A percentile compares a stretch with the other conserved stretches of the same genome.
phyloP scores from a whole-genome alignment of 2,113 vertebrate genomes.

The Eubucco bourcierii region DNA sequence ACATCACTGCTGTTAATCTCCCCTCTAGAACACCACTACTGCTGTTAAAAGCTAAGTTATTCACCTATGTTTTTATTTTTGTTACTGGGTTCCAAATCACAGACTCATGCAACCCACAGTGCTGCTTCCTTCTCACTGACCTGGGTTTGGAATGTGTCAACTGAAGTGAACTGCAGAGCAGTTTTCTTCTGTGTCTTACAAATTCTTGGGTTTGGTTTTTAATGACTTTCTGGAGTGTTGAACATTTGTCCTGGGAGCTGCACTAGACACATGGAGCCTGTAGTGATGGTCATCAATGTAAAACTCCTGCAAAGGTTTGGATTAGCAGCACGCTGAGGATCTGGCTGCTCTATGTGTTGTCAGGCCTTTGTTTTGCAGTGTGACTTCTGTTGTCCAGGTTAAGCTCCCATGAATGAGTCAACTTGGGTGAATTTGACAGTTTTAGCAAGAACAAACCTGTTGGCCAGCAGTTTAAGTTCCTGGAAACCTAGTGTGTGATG shows the following conservation, averaged over 20 bases:
- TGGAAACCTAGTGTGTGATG: neutral
- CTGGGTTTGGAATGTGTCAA: neutral
- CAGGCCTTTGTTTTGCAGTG: neutral
- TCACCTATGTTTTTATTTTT: neutral
- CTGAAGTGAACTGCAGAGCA: neutral
- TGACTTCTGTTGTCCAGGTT: neutral
- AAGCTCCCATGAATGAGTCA: neutral
- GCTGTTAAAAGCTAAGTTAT: neutral
- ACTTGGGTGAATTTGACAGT: neutral
- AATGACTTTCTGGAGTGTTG: neutral
- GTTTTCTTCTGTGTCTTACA: neutral
- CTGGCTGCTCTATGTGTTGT: neutral
- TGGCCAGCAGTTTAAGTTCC: neutral
- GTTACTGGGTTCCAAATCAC: neutral
- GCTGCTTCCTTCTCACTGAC: neutral
- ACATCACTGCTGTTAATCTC: neutral
- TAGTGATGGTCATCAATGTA: neutral
- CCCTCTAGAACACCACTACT: neutral
- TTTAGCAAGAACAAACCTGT: neutral
- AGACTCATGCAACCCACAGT: neutral
- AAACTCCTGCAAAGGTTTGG: neutral
- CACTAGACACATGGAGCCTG: neutral
- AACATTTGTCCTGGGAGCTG: neutral
- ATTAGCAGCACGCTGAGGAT: neutral
- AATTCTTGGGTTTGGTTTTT: neutral